phyloP scores from a whole-genome alignment of 2,797 vertebrate species.

The Sciurus vulgaris region DNA sequence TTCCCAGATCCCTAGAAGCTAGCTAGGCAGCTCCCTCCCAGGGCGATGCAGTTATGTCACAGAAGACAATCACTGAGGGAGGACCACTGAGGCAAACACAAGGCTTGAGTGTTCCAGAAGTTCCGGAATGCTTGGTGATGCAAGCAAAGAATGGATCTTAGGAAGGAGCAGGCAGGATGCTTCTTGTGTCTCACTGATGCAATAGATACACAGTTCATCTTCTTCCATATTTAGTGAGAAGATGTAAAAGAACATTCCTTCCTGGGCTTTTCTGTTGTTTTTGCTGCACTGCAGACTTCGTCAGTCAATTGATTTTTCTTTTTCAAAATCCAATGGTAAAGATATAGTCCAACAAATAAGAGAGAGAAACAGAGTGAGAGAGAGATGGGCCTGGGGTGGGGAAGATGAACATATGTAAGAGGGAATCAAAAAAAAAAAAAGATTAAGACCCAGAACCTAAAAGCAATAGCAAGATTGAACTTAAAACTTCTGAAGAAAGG shows the following conservation, averaged over 20 bases:
- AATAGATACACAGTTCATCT: fast-evolving
- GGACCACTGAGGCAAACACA: neutral
- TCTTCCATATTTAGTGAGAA: neutral
- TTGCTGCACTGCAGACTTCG: neutral
- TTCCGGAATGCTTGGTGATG: neutral
- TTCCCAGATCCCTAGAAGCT: neutral
- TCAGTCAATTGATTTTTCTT: neutral
- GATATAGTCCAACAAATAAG: neutral
- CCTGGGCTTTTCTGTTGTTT: neutral
- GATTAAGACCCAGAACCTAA: neutral
- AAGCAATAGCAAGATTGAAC: neutral
- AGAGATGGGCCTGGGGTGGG: no score
- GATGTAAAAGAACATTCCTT: neutral
- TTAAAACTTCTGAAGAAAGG: neutral
- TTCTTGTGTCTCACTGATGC: fast-evolving
- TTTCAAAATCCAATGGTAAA: neutral
- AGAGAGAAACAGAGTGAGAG: neutral
- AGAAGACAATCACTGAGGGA: neutral
- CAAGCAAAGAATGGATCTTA: neutral
- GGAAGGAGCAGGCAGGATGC: neutral
- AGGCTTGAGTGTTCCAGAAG: constrained; percentile 41
- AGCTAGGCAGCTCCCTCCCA: neutral
- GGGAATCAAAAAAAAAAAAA: neutral
- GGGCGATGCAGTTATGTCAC: neutral
- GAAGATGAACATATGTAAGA: neutral